These are phyloP conservation scores for Ostrea denselamellosa DNA, from an alignment of 1,140 invertebrate genomes.

Conservation along the genomic window DNA sequence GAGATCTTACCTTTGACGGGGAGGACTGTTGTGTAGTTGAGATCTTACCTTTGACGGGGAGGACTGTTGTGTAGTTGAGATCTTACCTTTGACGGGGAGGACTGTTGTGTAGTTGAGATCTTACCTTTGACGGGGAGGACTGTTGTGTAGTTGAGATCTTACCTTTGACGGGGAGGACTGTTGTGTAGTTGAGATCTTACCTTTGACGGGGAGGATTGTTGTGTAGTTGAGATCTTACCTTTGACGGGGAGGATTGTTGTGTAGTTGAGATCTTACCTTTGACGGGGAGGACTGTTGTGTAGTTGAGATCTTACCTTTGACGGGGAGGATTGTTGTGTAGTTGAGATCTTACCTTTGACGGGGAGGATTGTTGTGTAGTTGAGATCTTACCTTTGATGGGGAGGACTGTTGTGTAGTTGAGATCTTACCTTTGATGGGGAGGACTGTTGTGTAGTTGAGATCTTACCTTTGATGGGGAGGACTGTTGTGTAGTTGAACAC, in stretches of 20 bases:
- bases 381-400: not conserved
- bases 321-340: not conserved
- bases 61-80: too few relatives aligned
- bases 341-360: not conserved
- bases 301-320: not conserved
- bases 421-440: not conserved
- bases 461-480: conserved; percentile 73
- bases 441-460: not conserved
- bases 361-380: not conserved
- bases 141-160: not conserved
- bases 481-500: conserved; percentile 76
- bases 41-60: too few relatives aligned
- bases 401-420: not conserved
- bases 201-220: not conserved
- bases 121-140: not conserved
- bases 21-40: too few relatives aligned
- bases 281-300: not conserved
- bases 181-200: too few relatives aligned
- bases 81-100: too few relatives aligned
- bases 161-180: not conserved
- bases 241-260: not conserved
- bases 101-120: not conserved
- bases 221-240: not conserved
- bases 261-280: not conserved
- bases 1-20: too few relatives aligned